Evolutionary conservation across 1,140 invertebrate genomes (phyloP).

Genomic region (Hirudo medicinalis): DNA sequence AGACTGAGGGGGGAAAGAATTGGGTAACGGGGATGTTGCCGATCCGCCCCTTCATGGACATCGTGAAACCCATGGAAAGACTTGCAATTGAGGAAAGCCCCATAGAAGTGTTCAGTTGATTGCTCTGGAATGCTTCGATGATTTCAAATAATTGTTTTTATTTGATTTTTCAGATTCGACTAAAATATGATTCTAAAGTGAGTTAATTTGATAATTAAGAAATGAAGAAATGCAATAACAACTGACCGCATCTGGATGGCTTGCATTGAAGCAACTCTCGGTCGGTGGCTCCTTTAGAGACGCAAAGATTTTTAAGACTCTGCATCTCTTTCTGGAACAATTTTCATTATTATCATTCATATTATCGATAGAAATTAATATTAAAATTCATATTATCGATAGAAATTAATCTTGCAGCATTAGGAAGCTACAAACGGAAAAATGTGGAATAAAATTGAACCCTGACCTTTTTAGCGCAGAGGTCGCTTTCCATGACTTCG

Average conservation of each 20-base stretch:
- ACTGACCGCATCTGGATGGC: slow-evolving; percentile 10
- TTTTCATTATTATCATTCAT: too few relatives aligned
- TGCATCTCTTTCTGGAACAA: slow-evolving; percentile 14
- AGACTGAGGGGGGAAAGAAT: not conserved
- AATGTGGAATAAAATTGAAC: slow-evolving; percentile 1
- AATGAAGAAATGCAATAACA: too few relatives aligned
- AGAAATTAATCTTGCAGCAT: too few relatives aligned
- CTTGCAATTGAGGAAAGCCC: slow-evolving; percentile 17
- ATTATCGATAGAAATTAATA: too few relatives aligned
- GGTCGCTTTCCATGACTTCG: slow-evolving; percentile 18
- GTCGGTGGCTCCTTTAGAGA: slow-evolving; percentile 11
- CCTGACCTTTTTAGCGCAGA: slow-evolving; percentile 19
- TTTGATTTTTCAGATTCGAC: not conserved
- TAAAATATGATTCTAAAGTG: too few relatives aligned
- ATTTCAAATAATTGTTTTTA: not conserved
- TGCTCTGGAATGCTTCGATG: not conserved
- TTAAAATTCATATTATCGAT: too few relatives aligned
- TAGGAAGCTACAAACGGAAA: not conserved
- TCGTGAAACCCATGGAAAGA: slow-evolving; percentile 14
- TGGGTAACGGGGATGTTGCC: not conserved
- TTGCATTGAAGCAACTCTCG: slow-evolving; percentile 12
- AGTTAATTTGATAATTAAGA: too few relatives aligned
- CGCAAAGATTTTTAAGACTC: slow-evolving; percentile 14
- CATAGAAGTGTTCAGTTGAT: slow-evolving; percentile 15
- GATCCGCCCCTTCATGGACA: slow-evolving; percentile 12